A percentile compares a stretch with the other conserved stretches of the same genome.
Conservation (phyloP, 2,113 vertebrate species). For the Alethe castanea region DNA sequence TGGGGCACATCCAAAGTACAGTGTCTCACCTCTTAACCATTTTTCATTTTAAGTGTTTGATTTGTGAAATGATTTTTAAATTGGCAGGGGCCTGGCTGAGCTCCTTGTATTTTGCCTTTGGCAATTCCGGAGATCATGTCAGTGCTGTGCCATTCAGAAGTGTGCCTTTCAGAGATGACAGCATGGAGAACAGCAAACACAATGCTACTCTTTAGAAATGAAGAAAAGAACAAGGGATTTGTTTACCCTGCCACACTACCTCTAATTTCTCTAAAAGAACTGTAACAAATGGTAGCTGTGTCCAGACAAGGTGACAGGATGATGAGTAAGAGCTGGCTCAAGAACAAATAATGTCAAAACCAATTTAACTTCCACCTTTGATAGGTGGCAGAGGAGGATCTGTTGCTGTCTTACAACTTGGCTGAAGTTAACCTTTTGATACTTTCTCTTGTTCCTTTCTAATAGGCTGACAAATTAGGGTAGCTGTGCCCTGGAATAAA, state of each 20-base stretch:
- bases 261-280: not conserved
- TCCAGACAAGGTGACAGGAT: not conserved
- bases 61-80: not conserved
- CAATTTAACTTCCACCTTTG: not conserved
- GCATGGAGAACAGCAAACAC: not conserved
- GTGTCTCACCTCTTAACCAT: not conserved
- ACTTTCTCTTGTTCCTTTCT: not conserved
- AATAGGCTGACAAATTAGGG: not conserved
- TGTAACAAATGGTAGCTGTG: not conserved
- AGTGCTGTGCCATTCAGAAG: not conserved
- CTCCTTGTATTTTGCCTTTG: not conserved
- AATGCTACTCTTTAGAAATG: not conserved
- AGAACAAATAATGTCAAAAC: constrained; percentile 1
- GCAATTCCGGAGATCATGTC: not conserved
- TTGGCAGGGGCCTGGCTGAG: not conserved
- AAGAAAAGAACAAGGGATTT: not conserved
- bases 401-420: not conserved
- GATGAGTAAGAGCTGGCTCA: constrained; percentile 5
- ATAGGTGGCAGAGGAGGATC: not conserved
- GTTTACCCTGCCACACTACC: not conserved
- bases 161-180: not conserved
- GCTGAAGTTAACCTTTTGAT: not conserved
- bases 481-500: not conserved
- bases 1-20: not conserved
- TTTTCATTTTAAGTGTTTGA: not conserved